Conservation (phyloP, 2,113 vertebrate species). For the Ondatra zibethicus region DNA sequence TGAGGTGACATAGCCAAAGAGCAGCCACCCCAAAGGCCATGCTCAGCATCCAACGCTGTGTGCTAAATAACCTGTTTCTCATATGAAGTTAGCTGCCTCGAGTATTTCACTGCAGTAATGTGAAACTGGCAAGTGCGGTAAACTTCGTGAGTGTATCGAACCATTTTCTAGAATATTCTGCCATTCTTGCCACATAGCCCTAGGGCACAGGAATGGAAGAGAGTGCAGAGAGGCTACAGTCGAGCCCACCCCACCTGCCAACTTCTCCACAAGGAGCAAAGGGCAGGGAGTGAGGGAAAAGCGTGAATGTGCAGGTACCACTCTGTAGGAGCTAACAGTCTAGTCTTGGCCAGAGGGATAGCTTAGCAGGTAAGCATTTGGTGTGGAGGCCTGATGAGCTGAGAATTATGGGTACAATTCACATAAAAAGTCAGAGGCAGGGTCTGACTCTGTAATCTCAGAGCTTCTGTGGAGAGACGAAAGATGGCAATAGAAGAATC, state of each 20-base stretch:
- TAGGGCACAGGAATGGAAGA: neutral
- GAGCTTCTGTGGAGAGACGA: neutral
- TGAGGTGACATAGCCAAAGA: neutral
- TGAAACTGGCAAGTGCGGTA: neutral
- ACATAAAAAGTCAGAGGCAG: no score
- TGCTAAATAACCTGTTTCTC: neutral
- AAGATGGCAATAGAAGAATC: neutral
- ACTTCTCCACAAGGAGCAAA: neutral
- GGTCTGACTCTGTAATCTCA: neutral
- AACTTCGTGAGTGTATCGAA: neutral
- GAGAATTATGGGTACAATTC: neutral
- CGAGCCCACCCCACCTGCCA: neutral
- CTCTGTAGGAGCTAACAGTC: neutral
- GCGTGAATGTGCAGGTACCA: neutral
- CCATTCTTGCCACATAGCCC: neutral
- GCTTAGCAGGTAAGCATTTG: neutral
- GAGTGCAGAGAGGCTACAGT: neutral
- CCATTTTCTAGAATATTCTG: neutral
- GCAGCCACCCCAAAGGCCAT: neutral
- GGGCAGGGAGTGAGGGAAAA: neutral
- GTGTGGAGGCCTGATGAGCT: no score
- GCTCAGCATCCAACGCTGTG: neutral
- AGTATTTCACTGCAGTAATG: neutral
- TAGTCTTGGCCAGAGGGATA: neutral
- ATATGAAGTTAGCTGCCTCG: neutral